Evolutionary conservation across 2,113 vertebrate genomes (phyloP), one percentile per base, ranked within the genome.

Genomic region (Oreochromis spilurus): DNA sequence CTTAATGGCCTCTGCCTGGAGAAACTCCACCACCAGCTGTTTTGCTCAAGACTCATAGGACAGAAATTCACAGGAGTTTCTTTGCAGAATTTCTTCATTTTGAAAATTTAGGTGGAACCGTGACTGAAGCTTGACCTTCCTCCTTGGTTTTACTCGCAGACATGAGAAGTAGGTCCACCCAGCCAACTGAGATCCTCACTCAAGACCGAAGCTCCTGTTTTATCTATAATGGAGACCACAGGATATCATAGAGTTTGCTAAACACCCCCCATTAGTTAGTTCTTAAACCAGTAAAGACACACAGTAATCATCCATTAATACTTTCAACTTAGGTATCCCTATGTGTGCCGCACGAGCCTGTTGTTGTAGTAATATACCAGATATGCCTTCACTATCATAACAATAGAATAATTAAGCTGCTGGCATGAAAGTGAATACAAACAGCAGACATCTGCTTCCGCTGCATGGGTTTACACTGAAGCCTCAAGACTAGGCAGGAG

Each of bases 371-470:
- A 67, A 80, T 75, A 81, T 34, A 88, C 45, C 79, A 86, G 80
- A 60, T 72, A 88, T 21, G 52, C 57, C 83, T 84, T 83, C 58
- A 77, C 78, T 7, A 6, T 31, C 21, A 13, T 4, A 29, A 91
- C 86, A 93, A 85, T 90, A 79, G 86, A 91, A 87, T 88, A 82
- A 94, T 92, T 90, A 90, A 86, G 78, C 53, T 79, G 85, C 85
- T 89, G 88, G 84, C 79, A 88, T 40, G 82, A 82, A 81, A 87
- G 48, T 82, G 65, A 86, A 89, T 6, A 86, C 85, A 85, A 91
- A 93, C 78, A 79, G 83, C 72, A 86, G 83, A 85, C 83, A 91
- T 89, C 87, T 94, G 86, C 86, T 89, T 79, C 86, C 19, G 34
- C 72, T 38, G 81, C 57, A 84, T 67, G 43, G 67, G 40, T 87